A percentile compares a stretch with the other conserved stretches of the same genome.
Conservation (phyloP, 2,113 vertebrate genomes). For the Muscicapa adusta region DNA sequence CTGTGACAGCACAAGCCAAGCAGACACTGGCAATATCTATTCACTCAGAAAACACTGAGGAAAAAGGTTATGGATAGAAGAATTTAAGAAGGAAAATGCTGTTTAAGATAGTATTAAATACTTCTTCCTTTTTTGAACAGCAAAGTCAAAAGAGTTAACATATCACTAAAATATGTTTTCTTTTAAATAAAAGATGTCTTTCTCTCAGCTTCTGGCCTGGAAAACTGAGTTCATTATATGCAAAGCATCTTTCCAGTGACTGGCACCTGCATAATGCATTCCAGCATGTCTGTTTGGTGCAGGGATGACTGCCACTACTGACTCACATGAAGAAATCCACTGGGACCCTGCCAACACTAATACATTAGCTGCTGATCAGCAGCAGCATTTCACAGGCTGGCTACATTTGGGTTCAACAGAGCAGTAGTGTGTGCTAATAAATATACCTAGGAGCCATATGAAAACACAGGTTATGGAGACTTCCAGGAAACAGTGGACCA, state of each 20-base stretch:
- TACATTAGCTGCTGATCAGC: not conserved
- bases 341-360: not conserved
- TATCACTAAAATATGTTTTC: not conserved
- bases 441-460: not conserved
- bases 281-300: not conserved
- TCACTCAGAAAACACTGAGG: not conserved
- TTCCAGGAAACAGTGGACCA: not conserved
- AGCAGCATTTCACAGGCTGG: not conserved
- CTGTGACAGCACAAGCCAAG: constrained; percentile 37
- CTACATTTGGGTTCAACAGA: not conserved
- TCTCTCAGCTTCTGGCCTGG: not conserved
- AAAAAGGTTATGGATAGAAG: not conserved
- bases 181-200: not conserved
- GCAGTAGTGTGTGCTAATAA: not conserved
- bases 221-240: not conserved
- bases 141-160: not conserved
- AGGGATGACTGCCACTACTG: not conserved
- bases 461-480: not conserved
- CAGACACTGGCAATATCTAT: not conserved
- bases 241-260: not conserved
- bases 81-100: not conserved
- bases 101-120: not conserved
- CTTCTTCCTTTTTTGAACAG: not conserved
- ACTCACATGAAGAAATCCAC: not conserved
- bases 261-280: constrained; percentile 3